A percentile compares a stretch with the other conserved stretches of the same genome.
These are phyloP conservation scores for Epicauta chinensis DNA, from an alignment of 1,140 invertebrate species.

Conservation along the genomic window DNA sequence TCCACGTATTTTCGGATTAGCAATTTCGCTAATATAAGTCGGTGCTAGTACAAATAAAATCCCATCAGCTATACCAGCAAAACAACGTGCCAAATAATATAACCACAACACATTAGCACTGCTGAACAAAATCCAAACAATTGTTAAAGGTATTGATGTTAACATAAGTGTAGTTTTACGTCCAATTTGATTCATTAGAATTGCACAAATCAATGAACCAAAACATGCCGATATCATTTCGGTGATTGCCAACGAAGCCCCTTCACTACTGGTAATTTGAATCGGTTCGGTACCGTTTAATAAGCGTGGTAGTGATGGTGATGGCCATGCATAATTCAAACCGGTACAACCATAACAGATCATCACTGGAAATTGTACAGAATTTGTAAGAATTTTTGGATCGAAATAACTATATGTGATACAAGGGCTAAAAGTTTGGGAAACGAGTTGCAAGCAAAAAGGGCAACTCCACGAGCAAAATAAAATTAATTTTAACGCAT, in stretches of 20 bases:
- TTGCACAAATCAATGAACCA: constrained; percentile 44
- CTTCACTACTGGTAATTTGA: constrained; percentile 49
- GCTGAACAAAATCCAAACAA: constrained; percentile 61
- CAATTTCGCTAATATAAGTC: constrained; percentile 61
- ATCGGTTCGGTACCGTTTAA: constrained; percentile 33
- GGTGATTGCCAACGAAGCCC: constrained; percentile 55
- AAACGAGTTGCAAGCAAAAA: too few species aligned
- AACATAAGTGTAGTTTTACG: constrained; percentile 60
- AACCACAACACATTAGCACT: constrained; percentile 43
- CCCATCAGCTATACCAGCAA: constrained; percentile 59
- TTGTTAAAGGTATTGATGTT: constrained; percentile 52
- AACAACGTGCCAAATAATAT: constrained; percentile 46
- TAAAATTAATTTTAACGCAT: too few species aligned
- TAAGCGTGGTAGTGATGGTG: constrained; percentile 30
- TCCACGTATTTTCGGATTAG: constrained; percentile 61
- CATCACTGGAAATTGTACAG: too few species aligned
- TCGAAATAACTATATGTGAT: not conserved
- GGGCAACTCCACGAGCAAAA: too few species aligned
- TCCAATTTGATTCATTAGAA: constrained; percentile 49
- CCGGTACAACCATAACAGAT: constrained; percentile 7
- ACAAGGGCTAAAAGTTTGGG: too few species aligned
- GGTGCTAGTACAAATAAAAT: constrained; percentile 57
- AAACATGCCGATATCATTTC: constrained; percentile 43
- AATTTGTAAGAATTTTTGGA: too few species aligned
- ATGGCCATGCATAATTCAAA: constrained; percentile 38